phyloP scores from a whole-genome alignment of 2,888 invertebrate genomes.

The Amiota minor region DNA sequence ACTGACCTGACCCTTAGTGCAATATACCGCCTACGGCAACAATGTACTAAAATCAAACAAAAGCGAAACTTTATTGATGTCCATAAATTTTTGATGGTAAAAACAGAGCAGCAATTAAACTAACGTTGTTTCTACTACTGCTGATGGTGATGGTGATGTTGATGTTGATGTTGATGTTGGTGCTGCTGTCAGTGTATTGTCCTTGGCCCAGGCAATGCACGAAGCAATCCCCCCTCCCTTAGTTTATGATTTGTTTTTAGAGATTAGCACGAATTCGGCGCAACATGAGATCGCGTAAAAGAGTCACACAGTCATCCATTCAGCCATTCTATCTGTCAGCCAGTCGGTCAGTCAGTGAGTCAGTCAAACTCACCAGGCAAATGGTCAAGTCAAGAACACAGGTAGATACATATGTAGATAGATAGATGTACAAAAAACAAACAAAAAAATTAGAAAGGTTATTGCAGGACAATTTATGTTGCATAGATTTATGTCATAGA shows the following conservation, averaged over 20 bases:
- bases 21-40: too few species aligned
- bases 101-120: constrained; percentile 61
- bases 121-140: constrained; percentile 33
- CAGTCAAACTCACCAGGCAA: not conserved
- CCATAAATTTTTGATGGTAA: constrained; percentile 60
- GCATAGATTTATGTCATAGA: constrained; percentile 2
- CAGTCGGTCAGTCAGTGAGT: not conserved
- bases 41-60: constrained; percentile 39
- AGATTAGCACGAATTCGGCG: constrained; percentile 55
- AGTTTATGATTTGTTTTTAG: constrained; percentile 62
- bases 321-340: not conserved
- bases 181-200: too few species aligned
- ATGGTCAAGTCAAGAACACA: not conserved
- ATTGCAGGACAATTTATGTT: constrained; percentile 1
- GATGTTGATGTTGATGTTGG: constrained; percentile 45
- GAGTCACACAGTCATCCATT: constrained; percentile 42
- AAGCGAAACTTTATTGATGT: constrained; percentile 68
- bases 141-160: too few species aligned
- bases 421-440: not conserved
- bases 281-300: constrained; percentile 22
- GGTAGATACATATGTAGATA: not conserved
- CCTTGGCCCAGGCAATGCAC: constrained; percentile 20
- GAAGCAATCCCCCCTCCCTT: constrained; percentile 9
- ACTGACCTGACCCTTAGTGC: too few species aligned
- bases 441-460: not conserved